phyloP scores from a whole-genome alignment of 2,113 vertebrate species.

The Gobiocypris rarus region DNA sequence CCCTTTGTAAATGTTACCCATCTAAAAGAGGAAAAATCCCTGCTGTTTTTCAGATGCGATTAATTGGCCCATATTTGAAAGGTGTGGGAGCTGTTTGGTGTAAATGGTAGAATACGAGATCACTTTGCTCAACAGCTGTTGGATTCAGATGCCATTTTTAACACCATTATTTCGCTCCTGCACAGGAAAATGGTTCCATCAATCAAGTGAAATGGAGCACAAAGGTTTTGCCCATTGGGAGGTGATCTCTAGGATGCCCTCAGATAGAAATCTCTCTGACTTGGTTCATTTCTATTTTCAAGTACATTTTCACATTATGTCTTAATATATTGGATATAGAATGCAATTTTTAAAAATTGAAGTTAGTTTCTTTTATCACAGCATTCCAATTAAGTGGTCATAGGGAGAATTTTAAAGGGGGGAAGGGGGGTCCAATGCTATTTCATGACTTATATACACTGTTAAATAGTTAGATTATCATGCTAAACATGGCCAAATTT shows the following conservation, averaged over 20 bases:
- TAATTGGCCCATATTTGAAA: constrained; percentile 28
- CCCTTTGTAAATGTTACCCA: constrained; percentile 19
- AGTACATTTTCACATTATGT: neutral
- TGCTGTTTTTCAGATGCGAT: neutral
- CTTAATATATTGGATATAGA: constrained; percentile 7
- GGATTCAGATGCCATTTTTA: constrained; percentile 34
- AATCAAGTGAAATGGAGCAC: constrained; percentile 42
- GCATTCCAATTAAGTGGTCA: neutral
- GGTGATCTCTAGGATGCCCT: constrained; percentile 33
- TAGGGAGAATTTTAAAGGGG: neutral
- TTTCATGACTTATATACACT: too few relatives aligned
- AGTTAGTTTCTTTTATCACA: neutral
- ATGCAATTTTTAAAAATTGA: neutral
- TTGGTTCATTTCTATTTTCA: neutral
- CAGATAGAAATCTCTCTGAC: constrained; percentile 39
- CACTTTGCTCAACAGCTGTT: constrained; percentile 1
- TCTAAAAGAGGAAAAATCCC: constrained; percentile 7
- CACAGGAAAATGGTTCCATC: constrained; percentile 37
- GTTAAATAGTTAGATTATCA: too few relatives aligned
- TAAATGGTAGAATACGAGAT: neutral
- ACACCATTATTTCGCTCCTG: neutral
- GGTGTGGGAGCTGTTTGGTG: constrained; percentile 19
- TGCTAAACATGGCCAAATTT: too few relatives aligned
- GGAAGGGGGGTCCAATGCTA: too few relatives aligned
- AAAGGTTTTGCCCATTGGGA: neutral